A percentile compares a stretch with the other conserved stretches of the same genome.
Conservation (phyloP, 2,113 vertebrate species). For the Dasyornis broadbenti region DNA sequence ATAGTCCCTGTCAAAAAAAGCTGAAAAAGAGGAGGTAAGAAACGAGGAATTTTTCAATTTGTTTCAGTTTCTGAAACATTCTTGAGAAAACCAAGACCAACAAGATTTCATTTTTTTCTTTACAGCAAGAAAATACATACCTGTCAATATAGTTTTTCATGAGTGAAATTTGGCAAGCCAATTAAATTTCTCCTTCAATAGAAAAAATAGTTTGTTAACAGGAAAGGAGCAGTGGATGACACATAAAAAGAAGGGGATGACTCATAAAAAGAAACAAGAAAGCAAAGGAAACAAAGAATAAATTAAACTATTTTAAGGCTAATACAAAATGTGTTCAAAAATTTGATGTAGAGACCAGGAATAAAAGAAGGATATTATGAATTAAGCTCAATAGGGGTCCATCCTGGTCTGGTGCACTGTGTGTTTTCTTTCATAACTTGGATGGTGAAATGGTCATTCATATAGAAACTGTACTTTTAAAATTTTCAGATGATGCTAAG, state of each 20-base stretch:
- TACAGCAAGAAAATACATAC: neutral
- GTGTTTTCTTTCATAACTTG: neutral
- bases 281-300: neutral
- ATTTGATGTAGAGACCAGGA: neutral
- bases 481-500: neutral
- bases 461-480: neutral
- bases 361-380: neutral
- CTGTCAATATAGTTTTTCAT: neutral
- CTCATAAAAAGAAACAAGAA: neutral
- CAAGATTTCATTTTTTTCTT: neutral
- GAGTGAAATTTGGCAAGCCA: neutral
- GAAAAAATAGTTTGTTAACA: neutral
- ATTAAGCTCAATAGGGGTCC: neutral
- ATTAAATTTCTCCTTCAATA: neutral
- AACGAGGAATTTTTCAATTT: neutral
- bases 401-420: neutral
- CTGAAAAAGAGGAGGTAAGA: neutral
- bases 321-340: neutral
- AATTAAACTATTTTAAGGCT: neutral
- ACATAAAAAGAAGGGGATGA: neutral
- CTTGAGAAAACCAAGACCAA: neutral
- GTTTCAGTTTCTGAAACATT: neutral
- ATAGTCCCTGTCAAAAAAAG: neutral
- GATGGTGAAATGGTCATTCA: neutral
- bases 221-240: neutral